These are phyloP conservation scores for Apamea epomidion DNA, from an alignment of 2,888 invertebrate species.

Conservation along the genomic window DNA sequence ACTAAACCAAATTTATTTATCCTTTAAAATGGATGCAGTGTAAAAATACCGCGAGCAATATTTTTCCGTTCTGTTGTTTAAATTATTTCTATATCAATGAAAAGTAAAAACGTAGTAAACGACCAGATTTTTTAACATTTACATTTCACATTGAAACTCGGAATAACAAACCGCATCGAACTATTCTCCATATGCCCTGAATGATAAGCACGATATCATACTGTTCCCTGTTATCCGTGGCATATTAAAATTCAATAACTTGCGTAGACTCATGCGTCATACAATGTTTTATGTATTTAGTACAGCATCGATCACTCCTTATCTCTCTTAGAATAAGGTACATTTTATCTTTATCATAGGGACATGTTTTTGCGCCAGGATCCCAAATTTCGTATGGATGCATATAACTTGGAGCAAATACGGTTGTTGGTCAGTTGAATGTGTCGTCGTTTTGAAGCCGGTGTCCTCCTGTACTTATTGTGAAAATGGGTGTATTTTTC, in stretches of 20 bases:
- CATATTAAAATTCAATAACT: slow-evolving; percentile 85
- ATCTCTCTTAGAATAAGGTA: slow-evolving; percentile 71
- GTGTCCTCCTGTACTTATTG: slow-evolving; percentile 65
- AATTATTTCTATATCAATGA: not conserved
- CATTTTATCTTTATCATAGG: slow-evolving; percentile 66
- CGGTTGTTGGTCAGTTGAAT: slow-evolving; percentile 77
- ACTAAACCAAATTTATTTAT: not conserved
- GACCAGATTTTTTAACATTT: slow-evolving; percentile 41
- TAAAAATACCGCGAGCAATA: not conserved
- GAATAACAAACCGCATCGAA: slow-evolving; percentile 60
- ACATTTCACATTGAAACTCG: slow-evolving; percentile 45
- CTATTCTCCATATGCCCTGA: slow-evolving; percentile 59
- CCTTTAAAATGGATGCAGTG: not conserved
- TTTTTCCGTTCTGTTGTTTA: not conserved
- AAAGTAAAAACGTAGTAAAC: slow-evolving; percentile 24
- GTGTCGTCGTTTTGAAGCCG: slow-evolving; percentile 68
- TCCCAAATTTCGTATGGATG: slow-evolving; percentile 76
- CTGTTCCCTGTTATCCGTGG: slow-evolving; percentile 68
- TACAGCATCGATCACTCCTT: slow-evolving; percentile 68
- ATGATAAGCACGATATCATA: slow-evolving; percentile 63
- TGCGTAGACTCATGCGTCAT: slow-evolving; percentile 81
- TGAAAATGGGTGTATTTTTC: slow-evolving; percentile 81
- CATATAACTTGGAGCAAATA: slow-evolving; percentile 81
- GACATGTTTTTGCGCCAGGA: slow-evolving; percentile 70
- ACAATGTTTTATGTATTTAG: slow-evolving; percentile 85